Evolutionary conservation across 2,797 vertebrate genomes (phyloP).

Genomic region (Tragelaphus eurycerus): DNA sequence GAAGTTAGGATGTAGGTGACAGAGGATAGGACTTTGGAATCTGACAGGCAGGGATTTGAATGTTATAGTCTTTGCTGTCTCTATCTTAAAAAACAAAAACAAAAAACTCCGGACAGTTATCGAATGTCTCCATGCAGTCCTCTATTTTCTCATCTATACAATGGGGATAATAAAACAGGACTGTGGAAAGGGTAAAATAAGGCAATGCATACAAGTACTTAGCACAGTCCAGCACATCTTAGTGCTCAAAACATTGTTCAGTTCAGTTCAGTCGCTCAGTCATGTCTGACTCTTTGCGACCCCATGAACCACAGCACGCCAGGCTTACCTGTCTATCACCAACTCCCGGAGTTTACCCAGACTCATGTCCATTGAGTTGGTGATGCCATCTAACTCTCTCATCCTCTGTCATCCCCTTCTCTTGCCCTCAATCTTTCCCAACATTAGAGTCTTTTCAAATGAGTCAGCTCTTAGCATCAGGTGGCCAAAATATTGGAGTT

Average conservation of each 20-base stretch:
- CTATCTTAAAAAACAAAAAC: not conserved
- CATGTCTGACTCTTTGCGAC: no score
- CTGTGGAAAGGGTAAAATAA: not conserved
- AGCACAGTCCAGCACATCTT: not conserved
- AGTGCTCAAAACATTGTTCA: not conserved
- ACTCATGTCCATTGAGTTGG: no score
- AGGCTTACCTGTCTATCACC: no score
- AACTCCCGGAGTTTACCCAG: no score
- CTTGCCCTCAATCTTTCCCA: no score
- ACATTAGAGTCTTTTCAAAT: no score
- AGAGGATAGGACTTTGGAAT: not conserved
- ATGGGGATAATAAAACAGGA: not conserved
- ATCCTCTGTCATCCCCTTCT: no score
- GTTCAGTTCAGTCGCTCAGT: no score
- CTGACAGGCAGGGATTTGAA: not conserved
- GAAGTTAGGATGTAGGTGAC: not conserved
- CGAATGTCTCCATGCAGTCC: not conserved
- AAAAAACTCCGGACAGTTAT: not conserved
- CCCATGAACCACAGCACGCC: accelerated
- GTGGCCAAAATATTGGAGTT: no score
- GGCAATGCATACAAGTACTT: not conserved
- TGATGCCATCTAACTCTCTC: no score
- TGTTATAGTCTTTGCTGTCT: not conserved
- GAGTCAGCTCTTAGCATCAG: no score
- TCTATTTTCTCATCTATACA: conserved; percentile 15